Base-by-base conservation (phyloP, 2,113 vertebrate species). In the Cebus imitator region DNA sequence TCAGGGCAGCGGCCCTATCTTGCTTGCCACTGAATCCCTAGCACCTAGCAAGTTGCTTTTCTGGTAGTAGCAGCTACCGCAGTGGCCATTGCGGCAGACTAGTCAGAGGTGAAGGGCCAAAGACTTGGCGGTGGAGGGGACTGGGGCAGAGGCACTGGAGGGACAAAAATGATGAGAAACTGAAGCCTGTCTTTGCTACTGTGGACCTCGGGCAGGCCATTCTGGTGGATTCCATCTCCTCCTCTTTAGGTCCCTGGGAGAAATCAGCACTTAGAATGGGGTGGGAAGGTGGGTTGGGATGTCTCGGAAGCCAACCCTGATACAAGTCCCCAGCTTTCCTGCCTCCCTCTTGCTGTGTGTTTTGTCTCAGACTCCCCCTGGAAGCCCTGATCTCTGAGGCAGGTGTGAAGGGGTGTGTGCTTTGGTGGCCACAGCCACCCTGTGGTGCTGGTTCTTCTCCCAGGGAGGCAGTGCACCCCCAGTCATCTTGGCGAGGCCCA, bases 271-370 rank as follows among this genome's bases (percentile, higher is more conserved):
- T 50, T 21, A 2, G 8, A 6, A 25, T 8, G 68, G 6, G 8
- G 80, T 1, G 11, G 37, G 25, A 45, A 78, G 40, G 13, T 32
- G 3, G 0, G 5, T 8, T 16, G 4, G 17, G 58, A 1, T 5
- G 45, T 45, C 4, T 5, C 9, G 27, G 45, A 9, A n/a, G 30
- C 27, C 6, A 6, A 8, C 45, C 45, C 16, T 5, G 27, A 35
- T 17, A 14, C 8, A 9, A 17, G 12, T 4, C 10, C 8, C 1
- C 50, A 23, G 70, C 20, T 25, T 30, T 18, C 16, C 83, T 23
- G 9, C 10, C 18, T 48, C n/a, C 1, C 55, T 43, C 82, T 1
- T 10, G 48, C 48, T 35, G 8, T 48, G 87, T 37, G 25, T 0
- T 81, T 32, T n/a, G 50, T 21, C 35, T 40, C 10, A 32, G 3